Evolutionary conservation across 2,888 invertebrate genomes (phyloP), one percentile per base, ranked within the genome.

Genomic region (Zele albiditarsus): DNA sequence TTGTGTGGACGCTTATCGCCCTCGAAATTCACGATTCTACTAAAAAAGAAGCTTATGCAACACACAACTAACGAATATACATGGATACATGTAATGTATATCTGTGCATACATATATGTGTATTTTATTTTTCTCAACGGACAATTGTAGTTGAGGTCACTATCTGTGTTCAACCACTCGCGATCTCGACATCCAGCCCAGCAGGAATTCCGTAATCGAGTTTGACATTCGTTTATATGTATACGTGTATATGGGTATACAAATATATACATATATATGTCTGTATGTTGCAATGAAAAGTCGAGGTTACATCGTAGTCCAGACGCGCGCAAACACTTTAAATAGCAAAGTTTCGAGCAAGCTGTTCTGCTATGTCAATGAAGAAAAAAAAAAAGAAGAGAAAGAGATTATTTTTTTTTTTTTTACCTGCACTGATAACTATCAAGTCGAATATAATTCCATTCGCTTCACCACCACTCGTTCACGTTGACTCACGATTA

Each of bases 201-300:
- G 65, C 74, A 68, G 74, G 74, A 69, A 74, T 74, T 74, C 74
- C 62, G 62, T 69, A 73, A 73, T 68, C 74, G 69, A 74, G 74
- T 74, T 72, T 53, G 66, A 72, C 58, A 66, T 53, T 33, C 57
- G 31, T 57, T 31, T 46, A 53, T 49, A 66, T 65, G 38, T 42
- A 31, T 71, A 71, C 42, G 38, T 58, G 33, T 53, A 63, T 72
- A 72, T 53, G 46, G 31, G 16, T 49, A 1, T 63, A 60, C 12
- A 60, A 25, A 66, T 66, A 42, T 33, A 53, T 27, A 28, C 12
- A 16, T 10, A 16, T 27, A 27, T 62, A 16, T 58, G 57, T 14
- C 58, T 57, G 28, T 71, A 31, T 71, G 33, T 60, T 42, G 67
- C 67, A 73, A 58, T 60, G 73, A 73, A 73, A 73, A 67, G 73